Evolutionary conservation across 1,140 invertebrate genomes (phyloP), one percentile per base, ranked within the genome.

Genomic region (Musca vetustissima): DNA sequence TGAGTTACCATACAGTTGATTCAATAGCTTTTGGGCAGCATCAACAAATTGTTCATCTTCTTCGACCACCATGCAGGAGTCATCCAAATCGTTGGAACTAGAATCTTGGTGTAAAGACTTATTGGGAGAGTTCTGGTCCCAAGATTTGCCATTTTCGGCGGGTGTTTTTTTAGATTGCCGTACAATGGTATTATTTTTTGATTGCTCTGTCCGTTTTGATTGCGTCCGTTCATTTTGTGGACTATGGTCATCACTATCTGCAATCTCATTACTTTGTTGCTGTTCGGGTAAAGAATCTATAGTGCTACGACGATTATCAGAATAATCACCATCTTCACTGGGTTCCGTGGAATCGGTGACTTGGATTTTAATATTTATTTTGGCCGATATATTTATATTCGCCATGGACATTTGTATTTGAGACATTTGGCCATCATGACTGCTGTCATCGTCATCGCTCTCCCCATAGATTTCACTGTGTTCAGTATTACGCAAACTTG

Each of bases 1-100:
- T 1, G 77, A 61, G 67, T 74, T 76, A 0, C 86, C 86, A 73
- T 87, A 87, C 6, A 87, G 72, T 72, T 85, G 79, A 57, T 85
- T 85, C 15, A 87, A 75, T 43, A 87, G 81, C 72, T 84, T 78
- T 22, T 81, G 81, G 36, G 83, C 86, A 0, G 79, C 69, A 0
- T 64, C 71, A 0, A 78, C 70, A 32, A 81, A 78, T 9, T 59
- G 50, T 15, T 59, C 43, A 32, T 70, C 69, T 43, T 61, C 57
- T 2, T 36, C 57, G 14, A 61, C 28, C 14, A 25, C n/a, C n/a
- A 43, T 24, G 2, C 14, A 17, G 2, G 57, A 61, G 14, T 61
- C 57, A 14, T 28, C 17, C 1, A 32, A 61, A 19, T 36, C 36
- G 21, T 59, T 32, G 0, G 15, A 4, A 19, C 17, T 28, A 28